Conservation (phyloP, 2,888 invertebrate genomes). For the Loripinus fragilis region DNA sequence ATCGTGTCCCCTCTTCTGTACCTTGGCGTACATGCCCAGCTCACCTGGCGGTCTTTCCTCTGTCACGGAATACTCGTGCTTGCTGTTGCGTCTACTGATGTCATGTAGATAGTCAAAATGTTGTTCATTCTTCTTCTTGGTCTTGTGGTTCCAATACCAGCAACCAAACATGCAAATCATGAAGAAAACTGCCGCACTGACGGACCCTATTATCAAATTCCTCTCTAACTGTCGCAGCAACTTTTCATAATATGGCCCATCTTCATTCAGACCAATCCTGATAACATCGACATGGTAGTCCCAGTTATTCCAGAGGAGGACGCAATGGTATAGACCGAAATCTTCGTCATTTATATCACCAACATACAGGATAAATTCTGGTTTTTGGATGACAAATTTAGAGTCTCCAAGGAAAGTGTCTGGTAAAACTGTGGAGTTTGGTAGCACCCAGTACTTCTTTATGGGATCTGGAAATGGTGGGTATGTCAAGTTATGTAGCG, state of each 20-base stretch:
- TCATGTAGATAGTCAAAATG: constrained; percentile 19
- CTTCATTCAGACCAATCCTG: constrained; percentile 49
- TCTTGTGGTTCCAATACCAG: constrained; percentile 31
- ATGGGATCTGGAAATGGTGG: constrained; percentile 38
- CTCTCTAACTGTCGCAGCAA: constrained; percentile 39
- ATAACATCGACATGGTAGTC: constrained; percentile 43
- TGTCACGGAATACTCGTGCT: neutral
- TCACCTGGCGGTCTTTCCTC: neutral
- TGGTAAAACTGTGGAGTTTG: constrained; percentile 41
- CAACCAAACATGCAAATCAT: constrained; percentile 35
- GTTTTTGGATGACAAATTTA: constrained; percentile 28
- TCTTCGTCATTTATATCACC: constrained; percentile 55
- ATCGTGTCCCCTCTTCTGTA: constrained; percentile 2
- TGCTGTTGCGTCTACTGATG: neutral
- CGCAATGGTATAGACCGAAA: constrained; percentile 66
- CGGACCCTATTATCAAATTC: constrained; percentile 44
- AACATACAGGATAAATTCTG: constrained; percentile 49
- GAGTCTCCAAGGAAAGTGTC: constrained; percentile 27
- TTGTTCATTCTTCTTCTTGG: constrained; percentile 15
- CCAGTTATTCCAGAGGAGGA: constrained; percentile 57
- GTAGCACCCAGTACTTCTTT: constrained; percentile 53
- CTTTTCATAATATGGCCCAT: constrained; percentile 48
- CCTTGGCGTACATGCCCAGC: neutral
- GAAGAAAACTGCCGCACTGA: constrained; percentile 36
- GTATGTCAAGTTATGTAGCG: constrained; percentile 36